phyloP scores from a whole-genome alignment of 2,113 vertebrate species.

The Tympanuchus pallidicinctus region DNA sequence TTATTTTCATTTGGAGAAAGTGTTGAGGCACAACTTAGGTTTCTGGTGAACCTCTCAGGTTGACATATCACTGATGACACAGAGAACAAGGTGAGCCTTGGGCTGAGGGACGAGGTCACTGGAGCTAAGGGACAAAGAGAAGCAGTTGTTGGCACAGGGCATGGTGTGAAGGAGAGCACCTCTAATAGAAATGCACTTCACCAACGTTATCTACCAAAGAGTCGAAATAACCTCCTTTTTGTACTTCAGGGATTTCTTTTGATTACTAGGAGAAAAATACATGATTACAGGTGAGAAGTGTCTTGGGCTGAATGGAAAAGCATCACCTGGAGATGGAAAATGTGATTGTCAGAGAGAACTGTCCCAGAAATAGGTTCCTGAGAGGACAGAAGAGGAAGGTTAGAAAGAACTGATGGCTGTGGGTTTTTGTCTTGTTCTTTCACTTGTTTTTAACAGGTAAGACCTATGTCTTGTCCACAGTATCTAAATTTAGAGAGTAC shows the following conservation, averaged over 20 bases:
- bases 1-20: neutral
- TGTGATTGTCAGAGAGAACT: neutral
- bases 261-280: neutral
- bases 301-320: neutral
- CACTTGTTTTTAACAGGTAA: neutral
- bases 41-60: neutral
- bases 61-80: fast-evolving
- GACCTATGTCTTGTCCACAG: neutral
- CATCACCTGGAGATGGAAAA: neutral
- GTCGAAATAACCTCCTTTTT: neutral
- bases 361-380: neutral
- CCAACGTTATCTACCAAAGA: neutral
- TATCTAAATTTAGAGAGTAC: neutral
- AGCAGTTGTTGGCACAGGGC: neutral
- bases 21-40: neutral
- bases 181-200: neutral
- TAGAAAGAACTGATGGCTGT: neutral
- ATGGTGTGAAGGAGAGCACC: too few relatives aligned
- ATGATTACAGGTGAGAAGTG: neutral
- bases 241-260: neutral
- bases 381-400: neutral
- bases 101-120: neutral
- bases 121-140: neutral
- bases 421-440: neutral
- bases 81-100: neutral